These are phyloP conservation scores for Knipowitschia caucasica DNA, from an alignment of 2,797 vertebrate genomes.

Conservation along the genomic window DNA sequence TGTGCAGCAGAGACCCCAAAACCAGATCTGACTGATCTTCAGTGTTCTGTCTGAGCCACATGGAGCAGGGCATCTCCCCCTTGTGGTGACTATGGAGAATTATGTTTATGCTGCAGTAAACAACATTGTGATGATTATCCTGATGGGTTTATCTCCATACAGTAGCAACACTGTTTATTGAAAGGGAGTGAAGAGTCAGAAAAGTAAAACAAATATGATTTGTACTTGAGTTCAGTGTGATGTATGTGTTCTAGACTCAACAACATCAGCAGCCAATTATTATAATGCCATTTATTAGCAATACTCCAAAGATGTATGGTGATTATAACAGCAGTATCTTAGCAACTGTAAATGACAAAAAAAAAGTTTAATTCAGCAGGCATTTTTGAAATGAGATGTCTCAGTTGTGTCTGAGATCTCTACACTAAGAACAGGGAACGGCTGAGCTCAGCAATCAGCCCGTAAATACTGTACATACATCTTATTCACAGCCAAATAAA, in stretches of 20 bases:
- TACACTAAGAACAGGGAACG: conserved; percentile 64
- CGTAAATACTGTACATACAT: conserved; percentile 69
- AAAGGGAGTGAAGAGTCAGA: no score
- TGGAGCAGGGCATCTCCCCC: conserved; percentile 48
- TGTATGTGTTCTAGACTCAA: conserved; percentile 25
- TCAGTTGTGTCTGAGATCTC: conserved; percentile 61
- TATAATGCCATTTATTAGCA: conserved; percentile 77
- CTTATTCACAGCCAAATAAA: conserved; percentile 66
- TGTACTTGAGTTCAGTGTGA: conserved; percentile 11
- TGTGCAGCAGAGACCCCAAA: conserved; percentile 11
- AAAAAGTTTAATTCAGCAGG: conserved; percentile 56
- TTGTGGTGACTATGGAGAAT: conserved; percentile 38
- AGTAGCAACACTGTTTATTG: not conserved
- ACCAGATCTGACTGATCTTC: conserved; percentile 11
- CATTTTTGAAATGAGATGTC: conserved; percentile 67
- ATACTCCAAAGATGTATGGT: conserved; percentile 69
- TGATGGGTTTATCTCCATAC: not conserved
- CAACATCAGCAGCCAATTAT: conserved; percentile 62
- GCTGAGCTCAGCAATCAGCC: conserved; percentile 58
- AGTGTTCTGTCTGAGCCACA: conserved; percentile 1
- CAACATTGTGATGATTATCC: not conserved
- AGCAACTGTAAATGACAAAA: conserved; percentile 49
- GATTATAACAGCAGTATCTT: conserved; percentile 69
- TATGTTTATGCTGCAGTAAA: not conserved
- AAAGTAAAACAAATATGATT: no score